phyloP scores from a whole-genome alignment of 2,888 invertebrate species.

The Drosophila anceps region DNA sequence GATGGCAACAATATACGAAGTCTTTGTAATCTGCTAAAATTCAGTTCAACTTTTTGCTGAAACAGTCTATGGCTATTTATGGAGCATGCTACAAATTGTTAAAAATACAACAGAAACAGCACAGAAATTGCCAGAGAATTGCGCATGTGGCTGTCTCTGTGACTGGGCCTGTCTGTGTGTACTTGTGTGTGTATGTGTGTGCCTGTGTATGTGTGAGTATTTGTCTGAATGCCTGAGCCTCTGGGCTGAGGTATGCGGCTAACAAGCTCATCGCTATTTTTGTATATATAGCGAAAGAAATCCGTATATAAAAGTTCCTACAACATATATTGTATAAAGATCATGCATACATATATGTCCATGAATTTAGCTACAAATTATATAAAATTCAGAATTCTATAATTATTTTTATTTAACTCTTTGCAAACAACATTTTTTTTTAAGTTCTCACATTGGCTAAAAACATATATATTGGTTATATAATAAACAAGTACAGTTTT shows the following conservation, averaged over 20 bases:
- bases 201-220: slow-evolving; percentile 18
- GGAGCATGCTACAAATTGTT: slow-evolving; percentile 72
- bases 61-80: slow-evolving; percentile 76
- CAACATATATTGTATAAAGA: slow-evolving; percentile 19
- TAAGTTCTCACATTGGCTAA: neutral
- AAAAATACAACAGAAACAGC: slow-evolving; percentile 52
- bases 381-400: slow-evolving; percentile 13
- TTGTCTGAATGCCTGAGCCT: slow-evolving; percentile 38
- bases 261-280: slow-evolving; percentile 76
- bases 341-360: slow-evolving; percentile 9
- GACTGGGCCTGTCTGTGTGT: slow-evolving; percentile 9
- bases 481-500: slow-evolving; percentile 34
- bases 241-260: slow-evolving; percentile 42
- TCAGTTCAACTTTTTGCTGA: slow-evolving; percentile 38
- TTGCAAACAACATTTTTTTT: slow-evolving; percentile 1
- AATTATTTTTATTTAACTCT: neutral
- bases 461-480: slow-evolving; percentile 28
- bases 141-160: slow-evolving; percentile 20
- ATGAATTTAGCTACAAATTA: slow-evolving; percentile 27
- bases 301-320: slow-evolving; percentile 8
- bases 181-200: slow-evolving; percentile 5
- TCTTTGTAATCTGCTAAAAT: slow-evolving; percentile 25
- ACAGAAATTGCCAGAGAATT: slow-evolving; percentile 44
- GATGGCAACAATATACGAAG: slow-evolving; percentile 1
- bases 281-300: slow-evolving; percentile 57